Percentiles rank a stretch among this genome's conserved stretches.
Conservation (phyloP, 2,888 invertebrate species). For the Melanargia galathea region DNA sequence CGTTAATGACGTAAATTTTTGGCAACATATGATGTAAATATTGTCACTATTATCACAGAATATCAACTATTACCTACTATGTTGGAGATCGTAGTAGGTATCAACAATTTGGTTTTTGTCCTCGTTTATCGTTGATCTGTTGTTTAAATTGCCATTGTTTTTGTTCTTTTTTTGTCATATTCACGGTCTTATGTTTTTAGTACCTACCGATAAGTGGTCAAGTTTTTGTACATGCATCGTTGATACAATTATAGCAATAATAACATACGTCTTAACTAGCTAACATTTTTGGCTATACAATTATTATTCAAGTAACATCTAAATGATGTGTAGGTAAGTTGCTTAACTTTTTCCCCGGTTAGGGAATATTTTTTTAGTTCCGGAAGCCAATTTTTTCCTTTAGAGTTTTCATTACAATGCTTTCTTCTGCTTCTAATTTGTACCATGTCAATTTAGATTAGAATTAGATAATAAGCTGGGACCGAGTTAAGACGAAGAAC, state of each 20-base stretch:
- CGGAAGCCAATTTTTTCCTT: no score
- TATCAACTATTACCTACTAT: no score
- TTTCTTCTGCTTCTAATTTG: no score
- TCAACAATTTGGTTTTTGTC: slow-evolving; percentile 4
- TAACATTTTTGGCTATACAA: not conserved
- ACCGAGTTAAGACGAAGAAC: no score
- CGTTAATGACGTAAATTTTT: slow-evolving; percentile 7
- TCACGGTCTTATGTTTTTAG: not conserved
- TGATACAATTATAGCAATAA: not conserved
- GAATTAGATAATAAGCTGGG: no score
- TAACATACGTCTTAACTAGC: not conserved
- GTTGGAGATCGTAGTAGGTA: not conserved
- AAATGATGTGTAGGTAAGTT: not conserved
- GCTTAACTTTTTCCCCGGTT: not conserved
- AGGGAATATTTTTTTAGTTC: no score
- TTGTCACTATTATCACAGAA: not conserved
- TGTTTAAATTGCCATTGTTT: slow-evolving; percentile 1
- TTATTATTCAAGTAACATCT: not conserved
- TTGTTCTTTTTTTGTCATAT: slow-evolving; percentile 2
- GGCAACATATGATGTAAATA: not conserved
- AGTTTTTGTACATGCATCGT: not conserved
- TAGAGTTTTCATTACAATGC: no score
- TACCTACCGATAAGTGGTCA: not conserved
- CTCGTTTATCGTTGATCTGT: slow-evolving; percentile 9
- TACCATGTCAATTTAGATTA: no score